Evolutionary conservation across 1,140 invertebrate species (phyloP).

Genomic region (Linepithema humile): DNA sequence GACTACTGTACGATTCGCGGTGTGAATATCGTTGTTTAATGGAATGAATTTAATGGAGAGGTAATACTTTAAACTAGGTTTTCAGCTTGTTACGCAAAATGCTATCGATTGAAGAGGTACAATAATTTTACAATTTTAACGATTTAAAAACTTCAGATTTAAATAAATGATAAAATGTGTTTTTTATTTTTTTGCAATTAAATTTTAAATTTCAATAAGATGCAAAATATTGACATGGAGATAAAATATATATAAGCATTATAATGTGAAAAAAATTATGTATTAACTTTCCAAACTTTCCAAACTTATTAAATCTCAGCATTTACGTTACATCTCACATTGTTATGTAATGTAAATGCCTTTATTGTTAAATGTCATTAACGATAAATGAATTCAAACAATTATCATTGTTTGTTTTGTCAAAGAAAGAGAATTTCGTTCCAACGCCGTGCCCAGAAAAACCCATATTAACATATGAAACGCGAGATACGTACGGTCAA

Average conservation of each 20-base stretch:
- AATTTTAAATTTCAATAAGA: no score
- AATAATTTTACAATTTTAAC: not conserved
- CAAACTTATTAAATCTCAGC: not conserved
- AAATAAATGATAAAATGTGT: no score
- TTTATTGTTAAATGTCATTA: no score
- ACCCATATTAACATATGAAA: slow-evolving; percentile 48
- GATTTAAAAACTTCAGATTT: no score
- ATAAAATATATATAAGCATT: not conserved
- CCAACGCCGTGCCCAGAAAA: not conserved
- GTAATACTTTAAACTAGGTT: not conserved
- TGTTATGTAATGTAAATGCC: not conserved
- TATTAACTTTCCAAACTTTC: not conserved
- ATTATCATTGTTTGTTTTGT: not conserved
- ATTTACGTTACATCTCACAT: not conserved
- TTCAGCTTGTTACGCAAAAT: not conserved
- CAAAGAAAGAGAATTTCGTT: not conserved
- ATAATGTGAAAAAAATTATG: not conserved
- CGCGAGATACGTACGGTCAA: not conserved
- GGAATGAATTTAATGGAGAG: not conserved
- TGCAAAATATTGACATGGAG: not conserved
- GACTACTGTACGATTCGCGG: slow-evolving; percentile 2
- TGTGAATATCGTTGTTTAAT: not conserved
- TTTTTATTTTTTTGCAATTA: no score
- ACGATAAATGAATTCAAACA: slow-evolving; percentile 4
- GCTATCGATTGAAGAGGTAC: not conserved